Conservation (phyloP, 1,140 invertebrate genomes). For the Zaprionus taronus region DNA sequence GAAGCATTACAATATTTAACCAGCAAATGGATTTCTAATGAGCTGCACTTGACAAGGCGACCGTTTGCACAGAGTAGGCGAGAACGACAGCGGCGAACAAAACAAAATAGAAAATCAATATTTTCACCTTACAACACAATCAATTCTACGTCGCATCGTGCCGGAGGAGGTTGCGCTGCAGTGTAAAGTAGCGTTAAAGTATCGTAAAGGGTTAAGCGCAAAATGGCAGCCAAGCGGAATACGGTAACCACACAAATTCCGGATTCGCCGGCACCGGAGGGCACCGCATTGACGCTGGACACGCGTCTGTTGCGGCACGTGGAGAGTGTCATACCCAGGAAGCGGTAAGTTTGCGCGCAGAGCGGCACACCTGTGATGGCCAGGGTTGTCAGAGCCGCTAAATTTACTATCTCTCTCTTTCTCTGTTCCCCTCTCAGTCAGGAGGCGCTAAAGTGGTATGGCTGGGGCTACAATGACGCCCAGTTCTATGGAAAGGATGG, state of each 20-base stretch:
- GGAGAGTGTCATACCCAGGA: conserved; percentile 76
- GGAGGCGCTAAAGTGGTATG: conserved; percentile 97
- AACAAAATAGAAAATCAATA: conserved; percentile 59
- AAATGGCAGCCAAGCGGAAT: conserved; percentile 64
- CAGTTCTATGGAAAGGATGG: conserved; percentile 89
- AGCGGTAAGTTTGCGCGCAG: conserved; percentile 58
- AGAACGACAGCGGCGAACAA: conserved; percentile 11
- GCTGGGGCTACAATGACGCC: conserved; percentile 99
- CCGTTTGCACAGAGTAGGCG: conserved; percentile 46
- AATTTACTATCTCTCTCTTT: background rate
- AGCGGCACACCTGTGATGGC: conserved; percentile 6
- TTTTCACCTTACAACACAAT: conserved; percentile 25
- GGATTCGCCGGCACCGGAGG: conserved; percentile 47
- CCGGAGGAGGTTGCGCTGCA: background rate
- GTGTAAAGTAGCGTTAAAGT: conserved; percentile 1
- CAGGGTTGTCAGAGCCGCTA: background rate
- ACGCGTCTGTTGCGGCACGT: conserved; percentile 66
- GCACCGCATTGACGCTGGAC: conserved; percentile 61
- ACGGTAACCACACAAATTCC: conserved; percentile 60
- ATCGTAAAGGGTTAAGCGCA: background rate
- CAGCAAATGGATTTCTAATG: conserved; percentile 3
- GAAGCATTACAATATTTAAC: conserved; percentile 4
- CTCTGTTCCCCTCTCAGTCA: conserved; percentile 86
- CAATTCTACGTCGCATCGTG: background rate
- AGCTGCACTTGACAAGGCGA: conserved; percentile 1